Base-by-base conservation (phyloP, 2,797 vertebrate genomes). In the Clarias laeviceps region DNA sequence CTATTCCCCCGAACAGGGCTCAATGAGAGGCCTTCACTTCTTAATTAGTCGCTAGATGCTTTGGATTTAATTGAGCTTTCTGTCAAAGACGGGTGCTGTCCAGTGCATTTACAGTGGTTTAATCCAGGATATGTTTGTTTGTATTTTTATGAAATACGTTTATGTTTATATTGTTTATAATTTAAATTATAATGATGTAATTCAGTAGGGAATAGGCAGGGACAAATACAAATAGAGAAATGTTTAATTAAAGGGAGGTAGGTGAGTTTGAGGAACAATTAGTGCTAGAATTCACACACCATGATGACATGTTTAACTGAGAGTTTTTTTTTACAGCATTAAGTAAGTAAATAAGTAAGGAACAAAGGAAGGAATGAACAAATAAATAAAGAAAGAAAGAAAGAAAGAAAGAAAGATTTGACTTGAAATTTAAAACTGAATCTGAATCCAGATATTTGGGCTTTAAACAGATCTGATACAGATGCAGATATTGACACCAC, bases 1-100 rank as follows among this genome's bases (percentile, higher is more conserved):
- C 70, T 54, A 65, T 22, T 62, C 85, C 72, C 68, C 40, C n/a
- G 32, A 59, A 62, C 80, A 66, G 82, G 70, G 22, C 85, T 88
- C 79, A 80, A 59, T 79, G 65, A 27, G 56, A 17, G 56, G 80
- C 80, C 74, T 76, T 69, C 50, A 27, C 20, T 14, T 66, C 80
- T 85, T 69, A 85, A 84, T 87, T 62, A 88, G 82, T 84, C 82
- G 83, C 83, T 83, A 82, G 87, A 88, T 84, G 85, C 81, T 82
- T 61, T 34, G 29, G 57, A 56, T 82, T 85, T 80, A 86, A 86
- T 68, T 66, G 74, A 34, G 18, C 11, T 29, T 11, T 32, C 61
- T 88, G 74, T n/a, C 8, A 68, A 34, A 68, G 6, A 20, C 68
- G 4, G 5, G 64, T 29, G 27, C 12, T 65, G 27, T 29, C 12